These are phyloP conservation scores for Oreamnos americanus DNA, from an alignment of 2,113 vertebrate species.

Conservation along the genomic window DNA sequence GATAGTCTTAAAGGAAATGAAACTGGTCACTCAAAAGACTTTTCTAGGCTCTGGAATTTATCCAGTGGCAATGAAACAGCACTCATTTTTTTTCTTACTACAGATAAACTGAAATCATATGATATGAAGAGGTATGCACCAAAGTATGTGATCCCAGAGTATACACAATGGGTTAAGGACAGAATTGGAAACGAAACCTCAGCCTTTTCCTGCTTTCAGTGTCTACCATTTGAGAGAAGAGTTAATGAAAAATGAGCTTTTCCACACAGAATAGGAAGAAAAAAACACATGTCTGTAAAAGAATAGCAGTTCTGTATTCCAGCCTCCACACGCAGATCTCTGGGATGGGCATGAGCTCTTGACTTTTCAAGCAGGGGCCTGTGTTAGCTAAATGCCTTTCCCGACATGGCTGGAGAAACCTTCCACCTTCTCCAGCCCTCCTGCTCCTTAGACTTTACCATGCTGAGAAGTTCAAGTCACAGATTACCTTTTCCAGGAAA, in stretches of 20 bases:
- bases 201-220: not conserved
- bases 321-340: not conserved
- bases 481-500: not conserved
- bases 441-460: not conserved
- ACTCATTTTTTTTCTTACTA: not conserved
- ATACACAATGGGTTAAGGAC: not conserved
- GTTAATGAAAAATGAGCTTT: slow-evolving; percentile 11
- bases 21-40: not conserved
- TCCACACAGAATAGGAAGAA: not conserved
- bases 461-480: not conserved
- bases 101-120: slow-evolving; percentile 25
- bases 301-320: not conserved
- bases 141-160: not conserved
- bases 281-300: slow-evolving; percentile 9
- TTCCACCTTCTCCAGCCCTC: not conserved
- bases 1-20: not conserved
- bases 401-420: not conserved
- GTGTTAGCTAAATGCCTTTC: not conserved
- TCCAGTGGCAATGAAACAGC: not conserved
- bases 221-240: not conserved
- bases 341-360: not conserved
- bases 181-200: not conserved
- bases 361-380: not conserved
- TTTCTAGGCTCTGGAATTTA: slow-evolving; percentile 26
- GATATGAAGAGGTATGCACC: not conserved